Percentiles rank a stretch among this genome's conserved stretches.
Evolutionary conservation across 2,113 vertebrate genomes (phyloP).

Genomic region (Cyprinodon variegatus): DNA sequence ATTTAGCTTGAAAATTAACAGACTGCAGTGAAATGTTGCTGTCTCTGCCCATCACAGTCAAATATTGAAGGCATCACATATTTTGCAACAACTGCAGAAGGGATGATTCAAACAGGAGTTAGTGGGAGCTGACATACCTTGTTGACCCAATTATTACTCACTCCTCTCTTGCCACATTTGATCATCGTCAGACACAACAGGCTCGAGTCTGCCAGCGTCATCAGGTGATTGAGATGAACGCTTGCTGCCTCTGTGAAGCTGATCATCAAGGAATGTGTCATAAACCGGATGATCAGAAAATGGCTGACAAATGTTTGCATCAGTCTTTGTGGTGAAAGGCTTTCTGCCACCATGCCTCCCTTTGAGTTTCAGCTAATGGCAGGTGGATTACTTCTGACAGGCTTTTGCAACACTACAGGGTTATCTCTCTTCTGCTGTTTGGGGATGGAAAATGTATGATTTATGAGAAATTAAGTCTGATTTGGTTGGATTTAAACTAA

Average conservation of each 20-base stretch:
- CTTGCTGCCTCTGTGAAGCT: slow-evolving; percentile 69
- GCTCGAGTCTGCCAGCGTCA: slow-evolving; percentile 62
- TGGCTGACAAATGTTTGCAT: slow-evolving; percentile 70
- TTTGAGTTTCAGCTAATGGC: slow-evolving; percentile 58
- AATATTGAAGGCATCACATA: slow-evolving; percentile 58
- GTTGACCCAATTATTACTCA: slow-evolving; percentile 78
- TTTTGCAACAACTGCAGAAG: slow-evolving; percentile 60
- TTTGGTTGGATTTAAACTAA: neutral
- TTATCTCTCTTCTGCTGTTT: slow-evolving; percentile 34
- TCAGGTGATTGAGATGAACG: slow-evolving; percentile 70
- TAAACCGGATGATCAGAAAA: slow-evolving; percentile 67
- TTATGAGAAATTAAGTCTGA: neutral
- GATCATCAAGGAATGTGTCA: slow-evolving; percentile 74
- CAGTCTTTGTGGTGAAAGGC: slow-evolving; percentile 49
- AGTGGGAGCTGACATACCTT: slow-evolving; percentile 72
- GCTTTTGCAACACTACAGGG: slow-evolving; percentile 35
- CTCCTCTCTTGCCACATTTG: slow-evolving; percentile 68
- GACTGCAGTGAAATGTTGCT: slow-evolving; percentile 40
- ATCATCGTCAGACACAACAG: slow-evolving; percentile 69
- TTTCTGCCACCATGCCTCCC: slow-evolving; percentile 53
- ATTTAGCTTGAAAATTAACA: slow-evolving; percentile 18
- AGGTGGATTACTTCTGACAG: slow-evolving; percentile 50
- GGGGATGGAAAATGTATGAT: neutral
- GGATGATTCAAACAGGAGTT: slow-evolving; percentile 66
- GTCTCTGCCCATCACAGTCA: slow-evolving; percentile 52